Evolutionary conservation across 2,113 vertebrate genomes (phyloP).

Genomic region (Corapipo altera): DNA sequence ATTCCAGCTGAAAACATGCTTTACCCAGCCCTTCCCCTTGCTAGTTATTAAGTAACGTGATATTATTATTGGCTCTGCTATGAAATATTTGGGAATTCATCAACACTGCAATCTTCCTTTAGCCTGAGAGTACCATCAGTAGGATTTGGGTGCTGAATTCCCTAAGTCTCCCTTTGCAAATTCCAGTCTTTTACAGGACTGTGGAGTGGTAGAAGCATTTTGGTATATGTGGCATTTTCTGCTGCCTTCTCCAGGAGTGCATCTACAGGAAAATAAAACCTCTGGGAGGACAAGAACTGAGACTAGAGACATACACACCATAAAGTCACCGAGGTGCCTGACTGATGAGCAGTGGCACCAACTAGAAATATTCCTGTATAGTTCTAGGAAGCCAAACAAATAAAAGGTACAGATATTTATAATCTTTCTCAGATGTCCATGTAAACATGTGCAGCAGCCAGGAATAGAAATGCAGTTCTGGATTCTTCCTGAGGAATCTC

Average conservation of each 20-base stretch:
- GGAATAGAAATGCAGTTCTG: not conserved
- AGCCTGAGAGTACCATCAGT: not conserved
- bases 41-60: not conserved
- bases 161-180: not conserved
- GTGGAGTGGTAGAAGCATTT: not conserved
- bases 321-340: not conserved
- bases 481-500: not conserved
- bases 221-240: not conserved
- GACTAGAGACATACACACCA: not conserved
- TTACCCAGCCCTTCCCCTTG: not conserved
- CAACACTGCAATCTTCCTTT: not conserved
- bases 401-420: not conserved
- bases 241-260: not conserved
- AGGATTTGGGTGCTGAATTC: not conserved
- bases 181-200: not conserved
- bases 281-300: not conserved
- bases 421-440: not conserved
- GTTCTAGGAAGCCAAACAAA: not conserved
- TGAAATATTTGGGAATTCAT: not conserved
- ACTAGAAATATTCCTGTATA: not conserved
- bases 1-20: not conserved
- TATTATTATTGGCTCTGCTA: not conserved
- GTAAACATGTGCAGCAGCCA: not conserved
- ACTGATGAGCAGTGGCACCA: not conserved
- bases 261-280: not conserved